Base-by-base conservation (phyloP, 2,888 invertebrate species). In the Harpalus rubripes region DNA sequence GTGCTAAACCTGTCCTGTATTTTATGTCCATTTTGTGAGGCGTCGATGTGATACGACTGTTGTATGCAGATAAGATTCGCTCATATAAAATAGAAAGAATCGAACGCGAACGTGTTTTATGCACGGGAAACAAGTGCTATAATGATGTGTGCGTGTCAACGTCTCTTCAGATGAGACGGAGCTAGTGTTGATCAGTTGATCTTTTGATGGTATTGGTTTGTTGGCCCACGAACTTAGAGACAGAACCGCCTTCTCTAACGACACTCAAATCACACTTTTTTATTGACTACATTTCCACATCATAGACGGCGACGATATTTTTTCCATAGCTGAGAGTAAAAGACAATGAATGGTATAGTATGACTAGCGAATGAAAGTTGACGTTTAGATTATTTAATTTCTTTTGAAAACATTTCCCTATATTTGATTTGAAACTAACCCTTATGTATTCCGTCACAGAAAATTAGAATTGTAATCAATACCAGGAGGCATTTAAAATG, bases 11-110 rank as follows among this genome's bases (percentile, higher is more conserved):
- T 74, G 72, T 74, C 72, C 44, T 63, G 80, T 80, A 63, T 59
- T 80, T 80, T 44, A 44, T 63, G 63, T 80, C 80, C 80, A 63
- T 80, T 80, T 80, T 39, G 80, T 80, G 61, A 63, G 80, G 80
- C 80, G 80, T 80, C 61, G 39, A 63, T 44, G 72, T 52, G 72
- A 80, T 63, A 63, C 80, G 80, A 61, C 18, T 44, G 41, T 44
- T 80, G 80, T 80, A 63, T 80, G n/a, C 63, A 80, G 80, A 80
- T 80, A 80, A 80, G 80, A 22, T 44, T 44, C 80, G 80, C 80
- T 80, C 63, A 80, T 80, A 74, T 74, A 80, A 80, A 61, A 80
- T 63, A 80, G 61, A 63, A 80, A 80, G 61, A 80, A 80, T 63
- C 63, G 10, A 12, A 10, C 2, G 44, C 80, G 61, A 80, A 63